Conservation (phyloP, 2,888 invertebrate genomes). For the Caenorhabditis virilis region DNA sequence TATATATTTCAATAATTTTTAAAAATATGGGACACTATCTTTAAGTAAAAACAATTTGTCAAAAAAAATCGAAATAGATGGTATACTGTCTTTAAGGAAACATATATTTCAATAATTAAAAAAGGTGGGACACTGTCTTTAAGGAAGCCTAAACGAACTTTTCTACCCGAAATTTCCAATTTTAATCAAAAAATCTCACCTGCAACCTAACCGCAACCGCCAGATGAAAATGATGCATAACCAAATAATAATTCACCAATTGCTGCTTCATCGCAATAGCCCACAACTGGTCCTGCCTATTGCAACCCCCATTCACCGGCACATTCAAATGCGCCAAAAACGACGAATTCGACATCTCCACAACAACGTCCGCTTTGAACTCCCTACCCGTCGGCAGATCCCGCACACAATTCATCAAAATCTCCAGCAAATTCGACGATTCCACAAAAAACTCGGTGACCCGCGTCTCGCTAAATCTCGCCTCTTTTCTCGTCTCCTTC, state of each 20-base stretch:
- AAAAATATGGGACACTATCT: too few relatives aligned
- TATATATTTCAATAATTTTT: too few relatives aligned
- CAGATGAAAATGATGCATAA: conserved; percentile 59
- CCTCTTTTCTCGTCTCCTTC: conserved; percentile 41
- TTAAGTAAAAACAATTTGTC: too few relatives aligned
- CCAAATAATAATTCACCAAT: conserved; percentile 60
- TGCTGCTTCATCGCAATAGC: conserved; percentile 44
- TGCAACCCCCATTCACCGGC: neutral
- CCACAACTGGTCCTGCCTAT: conserved; percentile 36
- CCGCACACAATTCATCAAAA: conserved; percentile 32
- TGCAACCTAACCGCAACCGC: conserved; percentile 42
- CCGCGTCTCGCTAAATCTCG: conserved; percentile 51
- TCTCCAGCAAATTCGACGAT: conserved; percentile 21
- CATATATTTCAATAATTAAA: too few relatives aligned
- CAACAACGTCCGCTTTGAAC: conserved; percentile 26
- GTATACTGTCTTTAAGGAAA: too few relatives aligned
- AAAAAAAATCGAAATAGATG: too few relatives aligned
- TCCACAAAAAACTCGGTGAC: conserved; percentile 39
- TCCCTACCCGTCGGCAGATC: conserved; percentile 23
- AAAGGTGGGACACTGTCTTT: too few relatives aligned
- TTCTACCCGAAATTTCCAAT: too few relatives aligned
- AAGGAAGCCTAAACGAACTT: too few relatives aligned
- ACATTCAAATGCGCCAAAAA: conserved; percentile 16
- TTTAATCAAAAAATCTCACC: too few relatives aligned
- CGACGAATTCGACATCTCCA: conserved; percentile 32